Percentiles rank a stretch among this genome's conserved stretches.
Evolutionary conservation across 2,888 invertebrate genomes (phyloP).

Genomic region (Caradrina kadenii): DNA sequence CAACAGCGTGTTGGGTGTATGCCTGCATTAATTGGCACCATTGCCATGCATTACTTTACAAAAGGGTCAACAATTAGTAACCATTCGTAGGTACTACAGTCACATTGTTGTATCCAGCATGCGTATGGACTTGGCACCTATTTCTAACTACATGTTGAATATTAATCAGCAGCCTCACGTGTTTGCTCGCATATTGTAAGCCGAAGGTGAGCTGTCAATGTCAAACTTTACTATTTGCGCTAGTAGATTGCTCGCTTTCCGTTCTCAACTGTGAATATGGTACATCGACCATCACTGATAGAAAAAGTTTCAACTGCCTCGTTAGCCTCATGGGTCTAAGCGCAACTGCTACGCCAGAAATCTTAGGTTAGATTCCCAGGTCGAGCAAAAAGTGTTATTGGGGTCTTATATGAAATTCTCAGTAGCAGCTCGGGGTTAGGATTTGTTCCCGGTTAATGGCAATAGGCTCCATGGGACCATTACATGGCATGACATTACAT

Average conservation of each 20-base stretch:
- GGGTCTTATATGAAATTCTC: too few species aligned
- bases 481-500: too few species aligned
- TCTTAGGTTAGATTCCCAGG: too few species aligned
- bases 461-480: too few species aligned
- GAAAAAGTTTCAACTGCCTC: too few species aligned
- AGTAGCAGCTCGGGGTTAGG: too few species aligned
- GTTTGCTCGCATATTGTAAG: conserved; percentile 22
- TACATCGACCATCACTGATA: too few species aligned
- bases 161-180: conserved; percentile 22
- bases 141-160: conserved; percentile 28
- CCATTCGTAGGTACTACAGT: not conserved
- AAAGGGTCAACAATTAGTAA: conserved; percentile 13
- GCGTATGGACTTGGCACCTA: conserved; percentile 41
- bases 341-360: too few species aligned
- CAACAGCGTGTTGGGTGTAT: not conserved
- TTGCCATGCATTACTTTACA: not conserved
- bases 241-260: conserved; percentile 1
- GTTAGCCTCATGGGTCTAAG: too few species aligned
- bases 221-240: not conserved
- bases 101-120: conserved; percentile 18
- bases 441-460: too few species aligned
- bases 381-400: too few species aligned
- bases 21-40: not conserved
- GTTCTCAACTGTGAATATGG: not conserved
- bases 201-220: not conserved